phyloP scores from a whole-genome alignment of 1,140 invertebrate species.

The Artemia franciscana region DNA sequence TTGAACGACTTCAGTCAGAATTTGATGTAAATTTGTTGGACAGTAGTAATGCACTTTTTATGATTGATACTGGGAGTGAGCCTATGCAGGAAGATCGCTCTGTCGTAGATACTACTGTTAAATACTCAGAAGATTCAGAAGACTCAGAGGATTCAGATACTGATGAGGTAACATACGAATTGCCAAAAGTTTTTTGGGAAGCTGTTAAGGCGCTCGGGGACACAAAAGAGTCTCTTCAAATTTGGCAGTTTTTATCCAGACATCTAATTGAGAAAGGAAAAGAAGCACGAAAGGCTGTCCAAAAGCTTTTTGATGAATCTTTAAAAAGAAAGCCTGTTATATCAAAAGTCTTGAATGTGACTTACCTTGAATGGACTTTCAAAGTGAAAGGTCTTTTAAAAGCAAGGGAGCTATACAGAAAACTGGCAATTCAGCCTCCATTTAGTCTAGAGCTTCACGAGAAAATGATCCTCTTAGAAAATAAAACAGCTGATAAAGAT shows the following conservation, averaged over 20 bases:
- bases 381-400: slow-evolving; percentile 18
- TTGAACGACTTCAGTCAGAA: neutral
- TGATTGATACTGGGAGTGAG: slow-evolving; percentile 9
- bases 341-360: slow-evolving; percentile 20
- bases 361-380: neutral
- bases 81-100: slow-evolving; percentile 2
- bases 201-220: slow-evolving; percentile 20
- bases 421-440: slow-evolving; percentile 20
- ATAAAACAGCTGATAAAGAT: slow-evolving; percentile 12
- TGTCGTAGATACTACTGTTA: neutral
- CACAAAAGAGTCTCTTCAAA: slow-evolving; percentile 18
- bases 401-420: slow-evolving; percentile 22
- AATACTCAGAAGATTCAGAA: slow-evolving; percentile 6
- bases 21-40: neutral
- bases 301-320: slow-evolving; percentile 23
- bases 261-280: neutral
- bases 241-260: slow-evolving; percentile 23
- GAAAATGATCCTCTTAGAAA: slow-evolving; percentile 27
- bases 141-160: slow-evolving; percentile 10
- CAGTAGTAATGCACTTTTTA: slow-evolving; percentile 1
- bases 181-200: slow-evolving; percentile 16
- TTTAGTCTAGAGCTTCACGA: slow-evolving; percentile 25
- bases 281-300: slow-evolving; percentile 14
- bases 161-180: slow-evolving; percentile 8
- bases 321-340: slow-evolving; percentile 16